A percentile compares a stretch with the other conserved stretches of the same genome.
Evolutionary conservation across 2,113 vertebrate species (phyloP).

Genomic region (Mormyrus lacerda): DNA sequence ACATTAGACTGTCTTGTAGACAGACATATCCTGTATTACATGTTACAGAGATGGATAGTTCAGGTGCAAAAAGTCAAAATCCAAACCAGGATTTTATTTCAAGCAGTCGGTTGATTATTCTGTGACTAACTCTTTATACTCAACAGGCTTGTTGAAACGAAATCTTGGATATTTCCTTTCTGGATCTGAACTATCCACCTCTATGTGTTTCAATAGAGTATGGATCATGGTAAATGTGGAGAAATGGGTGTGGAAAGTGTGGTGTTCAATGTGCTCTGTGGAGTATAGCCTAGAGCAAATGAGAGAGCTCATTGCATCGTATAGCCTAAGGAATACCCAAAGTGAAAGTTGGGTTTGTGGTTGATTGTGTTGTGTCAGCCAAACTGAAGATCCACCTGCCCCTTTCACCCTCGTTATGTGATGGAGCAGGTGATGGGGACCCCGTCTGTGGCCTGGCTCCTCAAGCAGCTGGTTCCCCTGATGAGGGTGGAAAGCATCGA

Average conservation of each 20-base stretch:
- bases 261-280: neutral
- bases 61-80: neutral
- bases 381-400: neutral
- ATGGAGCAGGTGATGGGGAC: constrained; percentile 82
- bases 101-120: too few species aligned
- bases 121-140: neutral
- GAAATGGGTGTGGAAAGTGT: neutral
- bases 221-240: neutral
- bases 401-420: constrained; percentile 18
- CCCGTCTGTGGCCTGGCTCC: constrained; percentile 85
- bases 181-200: neutral
- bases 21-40: neutral
- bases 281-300: neutral
- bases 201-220: neutral
- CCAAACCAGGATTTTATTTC: neutral
- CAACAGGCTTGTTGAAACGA: neutral
- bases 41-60: neutral
- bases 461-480: constrained; percentile 93
- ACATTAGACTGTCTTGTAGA: too few species aligned
- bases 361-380: neutral
- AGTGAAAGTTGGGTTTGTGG: neutral
- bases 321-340: neutral
- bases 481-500: constrained; percentile 97
- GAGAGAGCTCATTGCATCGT: neutral
- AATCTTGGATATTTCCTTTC: neutral